Conservation (phyloP, 2,888 invertebrate genomes). For the Andrena dorsata region DNA sequence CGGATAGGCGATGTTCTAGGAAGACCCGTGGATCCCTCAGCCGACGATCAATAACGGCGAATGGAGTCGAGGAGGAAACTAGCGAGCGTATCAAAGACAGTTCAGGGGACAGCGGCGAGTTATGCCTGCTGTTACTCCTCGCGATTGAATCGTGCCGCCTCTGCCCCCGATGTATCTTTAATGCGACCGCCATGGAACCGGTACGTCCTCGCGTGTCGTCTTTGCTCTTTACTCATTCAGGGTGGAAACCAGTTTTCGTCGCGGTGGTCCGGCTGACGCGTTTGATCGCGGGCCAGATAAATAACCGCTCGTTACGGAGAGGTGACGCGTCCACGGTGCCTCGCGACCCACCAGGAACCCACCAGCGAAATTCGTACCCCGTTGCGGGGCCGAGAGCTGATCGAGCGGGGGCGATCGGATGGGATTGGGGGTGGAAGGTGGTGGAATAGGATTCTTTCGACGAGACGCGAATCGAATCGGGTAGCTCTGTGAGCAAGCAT, state of each 20-base stretch:
- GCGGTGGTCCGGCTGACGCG: conserved; percentile 50
- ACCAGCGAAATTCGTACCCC: conserved; percentile 31
- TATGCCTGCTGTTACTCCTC: conserved; percentile 28
- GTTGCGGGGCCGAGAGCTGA: background rate
- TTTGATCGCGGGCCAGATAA: conserved; percentile 62
- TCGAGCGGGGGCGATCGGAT: background rate
- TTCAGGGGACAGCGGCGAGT: background rate
- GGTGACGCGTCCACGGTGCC: conserved; percentile 40
- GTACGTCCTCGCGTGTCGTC: conserved; percentile 46
- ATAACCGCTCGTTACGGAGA: conserved; percentile 65
- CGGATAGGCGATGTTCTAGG: no score
- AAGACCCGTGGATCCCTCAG: background rate
- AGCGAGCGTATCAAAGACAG: background rate
- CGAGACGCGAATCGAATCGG: conserved; percentile 6
- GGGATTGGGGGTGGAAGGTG: background rate
- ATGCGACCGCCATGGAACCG: conserved; percentile 34
- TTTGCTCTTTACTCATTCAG: conserved; percentile 68
- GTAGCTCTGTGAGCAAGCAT: background rate
- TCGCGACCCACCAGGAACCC: conserved; percentile 40
- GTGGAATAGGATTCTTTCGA: background rate
- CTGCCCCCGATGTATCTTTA: conserved; percentile 18
- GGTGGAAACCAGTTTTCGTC: conserved; percentile 69
- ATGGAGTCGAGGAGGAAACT: background rate
- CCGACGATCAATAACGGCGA: background rate
- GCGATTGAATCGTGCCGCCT: conserved; percentile 36